Base-by-base conservation (phyloP, 2,888 invertebrate species). In the Diplazon laetatorius region DNA sequence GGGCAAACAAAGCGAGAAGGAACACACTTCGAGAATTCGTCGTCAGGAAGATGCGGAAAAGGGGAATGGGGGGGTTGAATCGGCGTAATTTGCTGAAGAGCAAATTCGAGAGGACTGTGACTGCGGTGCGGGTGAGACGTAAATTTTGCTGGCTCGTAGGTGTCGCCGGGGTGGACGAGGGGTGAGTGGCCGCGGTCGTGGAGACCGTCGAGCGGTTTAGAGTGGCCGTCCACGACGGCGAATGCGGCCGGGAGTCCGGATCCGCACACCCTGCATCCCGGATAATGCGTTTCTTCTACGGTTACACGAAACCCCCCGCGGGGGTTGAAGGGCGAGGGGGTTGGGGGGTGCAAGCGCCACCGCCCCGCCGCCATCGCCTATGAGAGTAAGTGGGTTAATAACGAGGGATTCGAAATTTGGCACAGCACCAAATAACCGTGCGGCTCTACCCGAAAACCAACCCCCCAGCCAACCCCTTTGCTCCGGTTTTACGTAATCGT, bases 381-480 rank as follows among this genome's bases (percentile, higher is more conserved):
- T 85, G 84, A 85, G 85, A 84, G 82, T 85, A 85, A 87, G 86
- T 86, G 84, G 86, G 86, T 86, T 86, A 87, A 87, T 87, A 85
- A 82, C 84, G 78, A 78, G 80, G 78, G 82, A 78, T 76, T 80
- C 72, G 74, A 77, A 82, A 80, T 83, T 83, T 86, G 86, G 86
- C 83, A 44, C 39, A 2, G 2, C 2, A 79, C 85, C 85, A 85
- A 77, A 76, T 71, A 30, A 2, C 30, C 30, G 30, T 6, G 80
- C 80, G 73, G 66, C 39, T 74, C 71, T 52, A 46, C 70, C 60
- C 59, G n/a, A n/a, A n/a, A n/a, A n/a, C n/a, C n/a, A n/a, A n/a
- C n/a, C n/a, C n/a, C n/a, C n/a, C n/a, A n/a, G n/a, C n/a, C n/a
- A n/a, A n/a, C n/a, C n/a, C n/a, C n/a, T n/a, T n/a, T n/a, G n/a